Evolutionary conservation across 2,888 invertebrate genomes (phyloP), one percentile per base, ranked within the genome.

Genomic region (Elysia crispata): DNA sequence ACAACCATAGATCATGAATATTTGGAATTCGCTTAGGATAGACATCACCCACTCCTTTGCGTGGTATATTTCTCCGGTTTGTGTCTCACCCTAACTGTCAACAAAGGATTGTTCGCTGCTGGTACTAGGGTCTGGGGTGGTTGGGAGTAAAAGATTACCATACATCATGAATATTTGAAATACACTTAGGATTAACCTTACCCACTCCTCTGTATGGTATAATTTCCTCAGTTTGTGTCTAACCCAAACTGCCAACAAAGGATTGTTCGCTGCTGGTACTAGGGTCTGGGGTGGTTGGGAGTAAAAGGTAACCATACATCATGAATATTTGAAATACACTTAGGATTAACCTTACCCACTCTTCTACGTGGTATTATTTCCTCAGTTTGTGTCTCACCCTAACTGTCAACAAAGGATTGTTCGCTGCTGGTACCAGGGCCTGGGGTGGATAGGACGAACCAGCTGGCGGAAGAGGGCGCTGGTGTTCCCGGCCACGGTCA

Each of bases 81-180:
- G 91, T 91, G 18, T 87, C 91, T n/a, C 91, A 91, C 77, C 90
- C 91, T 1, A 89, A 88, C 79, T 91, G 91, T 74, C 91, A 91
- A 84, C 91, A 91, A 81, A 87, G 90, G 62, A 81, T 91, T 50
- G 89, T 89, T 57, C 87, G 86, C 28, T 89, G 89, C 60, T 91
- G 91, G 91, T 89, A 89, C 78, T 83, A 86, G 25, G 90, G 89
- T 3, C 86, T 89, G 49, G 85, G 85, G 20, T 85, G 85, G 8
- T 82, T 90, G 18, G 80, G n/a, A n/a, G n/a, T n/a, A n/a, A n/a
- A n/a, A n/a, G n/a, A n/a, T n/a, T n/a, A n/a, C n/a, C n/a, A n/a
- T n/a, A n/a, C n/a, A n/a, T n/a, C n/a, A n/a, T n/a, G n/a, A n/a
- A n/a, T n/a, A n/a, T n/a, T n/a, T n/a, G n/a, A n/a, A n/a, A n/a